Percentiles rank a stretch among this genome's conserved stretches.
phyloP scores from a whole-genome alignment of 2,797 vertebrate genomes.

The Sebastes alutus region DNA sequence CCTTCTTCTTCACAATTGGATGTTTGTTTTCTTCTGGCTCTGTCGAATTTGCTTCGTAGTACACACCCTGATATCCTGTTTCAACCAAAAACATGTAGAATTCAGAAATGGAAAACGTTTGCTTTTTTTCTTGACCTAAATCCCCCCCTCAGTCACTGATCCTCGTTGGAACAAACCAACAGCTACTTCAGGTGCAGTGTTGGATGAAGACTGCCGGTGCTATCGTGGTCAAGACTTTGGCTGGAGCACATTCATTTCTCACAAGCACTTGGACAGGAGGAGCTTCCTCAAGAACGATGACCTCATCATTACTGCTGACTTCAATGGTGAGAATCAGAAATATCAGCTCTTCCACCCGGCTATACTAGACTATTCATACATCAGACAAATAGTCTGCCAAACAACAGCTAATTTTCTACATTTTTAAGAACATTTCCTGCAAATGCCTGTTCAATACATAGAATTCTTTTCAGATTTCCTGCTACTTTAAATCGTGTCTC shows the following conservation, averaged over 20 bases:
- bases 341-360: neutral
- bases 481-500: neutral
- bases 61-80: neutral
- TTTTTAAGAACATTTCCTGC: neutral
- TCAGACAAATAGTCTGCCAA: neutral
- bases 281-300: constrained; percentile 90
- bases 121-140: neutral
- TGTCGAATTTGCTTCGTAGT: too few relatives aligned
- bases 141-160: constrained; percentile 61
- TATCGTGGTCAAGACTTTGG: constrained; percentile 64
- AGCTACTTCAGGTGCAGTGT: constrained; percentile 61
- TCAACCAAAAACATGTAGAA: neutral
- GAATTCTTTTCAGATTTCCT: neutral
- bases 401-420: neutral
- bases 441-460: neutral
- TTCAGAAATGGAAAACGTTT: neutral
- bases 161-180: constrained; percentile 85
- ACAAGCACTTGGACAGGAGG: constrained; percentile 78
- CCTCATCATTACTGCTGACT: constrained; percentile 88
- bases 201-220: constrained; percentile 76
- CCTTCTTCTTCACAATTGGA: neutral
- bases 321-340: constrained; percentile 82
- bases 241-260: constrained; percentile 86
- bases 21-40: neutral
- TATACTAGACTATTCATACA: neutral